Base-by-base conservation (phyloP, 2,797 vertebrate species). In the Typhlichthys subterraneus region DNA sequence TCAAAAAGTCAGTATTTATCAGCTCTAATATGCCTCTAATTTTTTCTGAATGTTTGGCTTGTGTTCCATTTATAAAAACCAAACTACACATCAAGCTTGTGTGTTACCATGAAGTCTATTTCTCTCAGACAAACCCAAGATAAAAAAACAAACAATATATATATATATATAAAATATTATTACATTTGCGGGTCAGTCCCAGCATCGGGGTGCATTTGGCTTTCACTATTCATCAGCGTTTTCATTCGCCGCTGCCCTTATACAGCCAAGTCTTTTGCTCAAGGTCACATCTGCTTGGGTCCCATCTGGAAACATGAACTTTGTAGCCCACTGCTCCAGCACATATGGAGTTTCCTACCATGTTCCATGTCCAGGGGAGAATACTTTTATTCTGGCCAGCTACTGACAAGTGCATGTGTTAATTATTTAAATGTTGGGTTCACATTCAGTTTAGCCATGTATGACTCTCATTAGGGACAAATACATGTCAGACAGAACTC, bases 201-300 rank as follows among this genome's bases (percentile, higher is more conserved):
- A 61, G 75, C 85, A 80, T 80, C 75, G 19, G 67, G 45, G 60
- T 80, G 73, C 72, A 67, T 65, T 72, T 65, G 12, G 56, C 77
- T 73, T 81, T 81, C 76, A 61, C 85, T 67, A 81, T 89, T 87
- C 80, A 91, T 88, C 87, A 83, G 53, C 75, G 50, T 86, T 81
- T 83, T 81, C 82, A 85, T 85, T 80, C 75, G 80, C 88, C 82
- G 81, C 6, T 13, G 67, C 55, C 10, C 63, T 57, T 50, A 55
- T 51, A 79, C 71, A 79, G 75, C 70, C 61, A 63, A 10, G 60
- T 61, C 59, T 13, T 62, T 47, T 17, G 48, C 76, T 85, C 81
- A 82, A 85, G 87, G 89, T 91, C 85, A 88, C 88, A 88, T 80
- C 90, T 89, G 88, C 80, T 80, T 45, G 0, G 38, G 51, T 76